These are phyloP conservation scores for Apis dorsata DNA, from an alignment of 1,140 invertebrate genomes.

Conservation along the genomic window DNA sequence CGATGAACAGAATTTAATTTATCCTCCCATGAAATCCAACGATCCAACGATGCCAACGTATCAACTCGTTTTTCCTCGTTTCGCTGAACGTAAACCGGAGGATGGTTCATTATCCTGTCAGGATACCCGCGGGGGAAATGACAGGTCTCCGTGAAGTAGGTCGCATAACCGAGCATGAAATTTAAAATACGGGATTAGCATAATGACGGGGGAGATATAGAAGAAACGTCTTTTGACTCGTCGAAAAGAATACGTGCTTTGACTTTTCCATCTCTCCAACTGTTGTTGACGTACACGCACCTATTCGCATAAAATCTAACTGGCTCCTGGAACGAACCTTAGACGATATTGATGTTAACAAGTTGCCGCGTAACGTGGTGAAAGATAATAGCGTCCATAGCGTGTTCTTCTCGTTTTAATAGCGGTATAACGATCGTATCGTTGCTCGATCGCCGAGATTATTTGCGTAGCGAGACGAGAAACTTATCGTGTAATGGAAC, in stretches of 20 bases:
- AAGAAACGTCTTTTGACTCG: conserved; percentile 56
- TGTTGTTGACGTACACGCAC: no score
- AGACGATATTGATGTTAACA: neutral
- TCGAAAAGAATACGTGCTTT: conserved; percentile 3
- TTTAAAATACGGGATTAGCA: conserved; percentile 67
- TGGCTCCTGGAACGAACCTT: neutral
- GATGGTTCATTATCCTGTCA: conserved; percentile 62
- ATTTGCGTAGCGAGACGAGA: conserved; percentile 5
- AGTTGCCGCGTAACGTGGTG: neutral
- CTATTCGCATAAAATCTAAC: neutral
- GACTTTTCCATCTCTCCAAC: neutral
- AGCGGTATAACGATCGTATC: neutral
- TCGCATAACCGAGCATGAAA: conserved; percentile 53
- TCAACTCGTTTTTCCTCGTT: conserved; percentile 58
- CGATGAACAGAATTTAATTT: conserved; percentile 11
- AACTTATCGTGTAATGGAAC: neutral
- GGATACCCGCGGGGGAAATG: conserved; percentile 56
- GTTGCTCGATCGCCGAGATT: neutral
- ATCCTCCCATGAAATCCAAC: neutral
- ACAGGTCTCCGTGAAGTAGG: conserved; percentile 55
- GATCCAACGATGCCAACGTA: neutral
- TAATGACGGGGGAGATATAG: conserved; percentile 50
- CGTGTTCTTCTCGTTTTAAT: neutral
- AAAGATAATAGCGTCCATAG: neutral
- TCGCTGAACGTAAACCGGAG: conserved; percentile 54